Conservation (phyloP, 2,888 invertebrate genomes). For the Thera britannica region DNA sequence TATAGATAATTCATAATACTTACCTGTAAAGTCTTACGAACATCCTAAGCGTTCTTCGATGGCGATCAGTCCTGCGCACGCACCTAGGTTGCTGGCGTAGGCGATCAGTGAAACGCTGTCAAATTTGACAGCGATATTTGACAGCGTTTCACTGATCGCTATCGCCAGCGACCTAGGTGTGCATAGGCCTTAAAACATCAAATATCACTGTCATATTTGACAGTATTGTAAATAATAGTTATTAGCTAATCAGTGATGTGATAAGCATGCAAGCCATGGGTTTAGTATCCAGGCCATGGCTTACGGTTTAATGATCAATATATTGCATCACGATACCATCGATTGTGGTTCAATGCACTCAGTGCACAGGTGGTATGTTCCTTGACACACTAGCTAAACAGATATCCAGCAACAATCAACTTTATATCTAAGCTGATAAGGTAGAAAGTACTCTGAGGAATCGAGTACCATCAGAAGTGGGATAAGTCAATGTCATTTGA, state of each 20-base stretch:
- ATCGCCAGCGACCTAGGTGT: too few relatives aligned
- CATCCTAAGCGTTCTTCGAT: too few relatives aligned
- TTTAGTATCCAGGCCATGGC: slow-evolving; percentile 7
- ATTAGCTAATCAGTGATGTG: background rate
- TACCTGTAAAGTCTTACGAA: too few relatives aligned
- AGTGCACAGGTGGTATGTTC: slow-evolving; percentile 15
- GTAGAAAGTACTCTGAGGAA: slow-evolving; percentile 1
- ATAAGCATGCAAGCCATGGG: slow-evolving; percentile 3
- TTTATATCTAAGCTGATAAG: background rate
- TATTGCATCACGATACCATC: slow-evolving; percentile 17
- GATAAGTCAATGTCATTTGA: slow-evolving; percentile 23
- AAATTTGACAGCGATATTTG: too few relatives aligned
- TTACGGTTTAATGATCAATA: background rate
- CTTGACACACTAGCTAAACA: slow-evolving; percentile 21
- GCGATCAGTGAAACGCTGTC: too few relatives aligned
- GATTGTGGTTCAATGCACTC: slow-evolving; percentile 28
- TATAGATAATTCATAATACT: too few relatives aligned
- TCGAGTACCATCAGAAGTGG: background rate
- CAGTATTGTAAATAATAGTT: too few relatives aligned
- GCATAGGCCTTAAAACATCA: too few relatives aligned
- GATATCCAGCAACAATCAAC: background rate
- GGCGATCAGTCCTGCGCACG: too few relatives aligned
- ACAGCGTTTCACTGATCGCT: too few relatives aligned
- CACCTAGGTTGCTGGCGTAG: too few relatives aligned
- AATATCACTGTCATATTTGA: too few relatives aligned